Evolutionary conservation across 53 echinoderm and acorn worm species (phyloP).

Genomic region (Actinopyga echinites): DNA sequence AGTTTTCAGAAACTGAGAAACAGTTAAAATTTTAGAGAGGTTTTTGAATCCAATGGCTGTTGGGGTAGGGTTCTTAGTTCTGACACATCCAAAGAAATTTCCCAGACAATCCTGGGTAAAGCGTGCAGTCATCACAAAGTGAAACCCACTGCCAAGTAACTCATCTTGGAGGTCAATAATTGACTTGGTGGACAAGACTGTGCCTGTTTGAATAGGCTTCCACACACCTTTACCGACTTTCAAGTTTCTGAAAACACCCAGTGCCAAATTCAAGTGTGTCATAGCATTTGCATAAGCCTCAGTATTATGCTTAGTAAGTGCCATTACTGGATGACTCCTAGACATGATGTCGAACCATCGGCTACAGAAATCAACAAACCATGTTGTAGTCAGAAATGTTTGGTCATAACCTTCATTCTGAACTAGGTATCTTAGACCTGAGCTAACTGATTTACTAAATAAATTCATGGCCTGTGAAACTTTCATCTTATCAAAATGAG

Average conservation of each 20-base stretch:
- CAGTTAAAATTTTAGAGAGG: neutral
- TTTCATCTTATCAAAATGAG: constrained; percentile 31
- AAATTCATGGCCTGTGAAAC: neutral
- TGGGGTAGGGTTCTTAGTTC: constrained; percentile 57
- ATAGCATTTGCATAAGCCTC: neutral
- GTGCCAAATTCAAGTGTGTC: neutral
- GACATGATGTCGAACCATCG: constrained; percentile 21
- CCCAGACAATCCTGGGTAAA: constrained; percentile 61
- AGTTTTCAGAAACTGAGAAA: neutral
- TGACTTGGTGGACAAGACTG: neutral
- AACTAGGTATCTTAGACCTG: neutral
- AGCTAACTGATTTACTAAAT: too few species aligned
- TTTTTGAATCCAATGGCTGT: constrained; percentile 56
- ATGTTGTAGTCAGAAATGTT: constrained; percentile 20
- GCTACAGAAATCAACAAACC: neutral
- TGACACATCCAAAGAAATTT: constrained; percentile 53
- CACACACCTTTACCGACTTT: neutral
- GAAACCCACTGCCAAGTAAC: constrained; percentile 49
- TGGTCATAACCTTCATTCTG: constrained; percentile 2
- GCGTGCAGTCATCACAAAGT: constrained; percentile 51
- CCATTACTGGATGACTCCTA: constrained; percentile 30
- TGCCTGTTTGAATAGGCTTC: neutral
- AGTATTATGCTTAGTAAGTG: neutral
- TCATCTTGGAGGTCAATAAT: constrained; percentile 16
- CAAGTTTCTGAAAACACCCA: constrained; percentile 15